Base-by-base conservation (phyloP, 2,113 vertebrate species). In the Ctenodactylus gundi region DNA sequence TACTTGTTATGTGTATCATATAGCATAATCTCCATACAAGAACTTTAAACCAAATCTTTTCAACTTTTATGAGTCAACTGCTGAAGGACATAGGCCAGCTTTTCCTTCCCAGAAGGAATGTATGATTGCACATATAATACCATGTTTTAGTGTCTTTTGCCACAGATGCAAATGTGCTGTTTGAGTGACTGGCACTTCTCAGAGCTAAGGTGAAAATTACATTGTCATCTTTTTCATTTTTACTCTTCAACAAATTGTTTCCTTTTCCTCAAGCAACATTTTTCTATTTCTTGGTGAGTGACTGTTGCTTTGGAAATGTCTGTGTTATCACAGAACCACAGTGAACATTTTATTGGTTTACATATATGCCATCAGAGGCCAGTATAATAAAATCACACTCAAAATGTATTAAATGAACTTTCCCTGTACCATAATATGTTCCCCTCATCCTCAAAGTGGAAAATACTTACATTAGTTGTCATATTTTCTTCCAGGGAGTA, bases 361-460 rank as follows among this genome's bases (percentile, higher is more conserved):
- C 68, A 21, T 51, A 31, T n/a, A 96, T 88, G 8, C 77, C 85
- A 72, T 85, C 4, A 6, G 90, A 94, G 86, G 51, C 78, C 81
- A 96, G 70, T 51, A 85, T 72, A 82, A 46, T 46, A 60, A 95
- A 96, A 86, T 55, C 7, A 64, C 20, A 83, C 75, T 87, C 77
- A 9, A 1, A 18, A 76, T 95, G 3, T 88, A 57, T 94, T 95
- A 92, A 90, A 93, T 88, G 18, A 92, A 92, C 29, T 20, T 14
- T 58, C 18, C 39, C 51, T 70, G 0, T 80, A 36, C 58, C 29
- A 62, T 46, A 75, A 62, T 90, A 60, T 80, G 10, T 64, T 62
- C 7, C 68, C 73, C 20, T 92, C 72, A 21, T 84, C 39, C 49
- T 94, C 17, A 86, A 65, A 84, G 91, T 41, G 97, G 84, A 95